phyloP scores from a whole-genome alignment of 2,888 invertebrate genomes.

The Papilio demoleus region DNA sequence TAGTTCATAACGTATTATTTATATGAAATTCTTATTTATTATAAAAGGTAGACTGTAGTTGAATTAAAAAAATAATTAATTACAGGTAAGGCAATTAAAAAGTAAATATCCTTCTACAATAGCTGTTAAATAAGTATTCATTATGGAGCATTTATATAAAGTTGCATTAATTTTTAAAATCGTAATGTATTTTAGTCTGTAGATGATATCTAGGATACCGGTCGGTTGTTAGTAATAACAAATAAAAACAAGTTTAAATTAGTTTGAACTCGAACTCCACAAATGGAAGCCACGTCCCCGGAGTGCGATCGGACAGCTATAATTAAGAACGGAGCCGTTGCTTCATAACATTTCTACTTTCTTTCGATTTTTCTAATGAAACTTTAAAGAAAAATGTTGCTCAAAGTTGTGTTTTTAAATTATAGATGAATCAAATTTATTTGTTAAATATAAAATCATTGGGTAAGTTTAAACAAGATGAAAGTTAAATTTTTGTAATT shows the following conservation, averaged over 20 bases:
- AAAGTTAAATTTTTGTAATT: too few relatives aligned
- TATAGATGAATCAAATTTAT: background rate
- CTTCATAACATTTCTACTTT: conserved; percentile 29
- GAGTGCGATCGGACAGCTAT: conserved; percentile 36
- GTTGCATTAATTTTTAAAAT: background rate
- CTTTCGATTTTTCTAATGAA: conserved; percentile 26
- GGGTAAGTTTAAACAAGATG: too few relatives aligned
- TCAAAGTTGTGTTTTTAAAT: background rate
- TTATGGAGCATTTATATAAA: too few relatives aligned
- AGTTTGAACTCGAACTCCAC: conserved; percentile 26
- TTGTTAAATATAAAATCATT: background rate
- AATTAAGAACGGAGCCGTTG: conserved; percentile 32
- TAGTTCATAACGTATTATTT: background rate
- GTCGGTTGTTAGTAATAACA: conserved; percentile 11
- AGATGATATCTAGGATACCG: conserved; percentile 6
- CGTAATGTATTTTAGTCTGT: background rate
- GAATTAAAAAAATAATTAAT: too few relatives aligned
- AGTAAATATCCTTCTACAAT: background rate
- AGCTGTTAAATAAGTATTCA: too few relatives aligned
- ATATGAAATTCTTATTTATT: background rate
- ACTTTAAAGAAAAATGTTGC: conserved; percentile 8
- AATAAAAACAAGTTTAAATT: conserved; percentile 34
- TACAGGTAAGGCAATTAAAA: background rate
- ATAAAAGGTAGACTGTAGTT: background rate
- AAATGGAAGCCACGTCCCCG: conserved; percentile 29